Conservation (phyloP, 2,797 vertebrate genomes). For the Sebastes diploproa region DNA sequence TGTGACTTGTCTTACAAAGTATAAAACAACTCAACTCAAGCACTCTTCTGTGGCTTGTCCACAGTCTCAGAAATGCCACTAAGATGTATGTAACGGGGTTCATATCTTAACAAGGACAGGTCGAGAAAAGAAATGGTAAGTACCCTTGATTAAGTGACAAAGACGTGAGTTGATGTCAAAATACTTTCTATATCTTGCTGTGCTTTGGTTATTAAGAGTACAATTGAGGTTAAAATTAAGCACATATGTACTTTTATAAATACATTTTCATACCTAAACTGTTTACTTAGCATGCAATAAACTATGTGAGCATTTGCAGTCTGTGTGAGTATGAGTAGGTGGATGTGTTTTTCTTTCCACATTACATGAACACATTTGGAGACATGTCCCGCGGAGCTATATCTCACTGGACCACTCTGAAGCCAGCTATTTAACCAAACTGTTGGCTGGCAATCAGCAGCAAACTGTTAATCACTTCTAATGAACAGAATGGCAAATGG, state of each 20-base stretch:
- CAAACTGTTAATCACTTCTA: conserved; percentile 43
- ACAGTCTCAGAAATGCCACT: not conserved
- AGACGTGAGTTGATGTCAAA: not conserved
- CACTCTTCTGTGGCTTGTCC: not conserved
- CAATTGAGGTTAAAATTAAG: not conserved
- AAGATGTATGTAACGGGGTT: not conserved
- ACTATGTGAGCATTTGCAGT: conserved; percentile 9
- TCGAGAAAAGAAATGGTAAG: not conserved
- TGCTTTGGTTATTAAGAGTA: not conserved
- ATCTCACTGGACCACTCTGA: conserved; percentile 36
- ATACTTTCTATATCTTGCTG: not conserved
- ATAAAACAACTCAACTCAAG: not conserved
- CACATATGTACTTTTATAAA: not conserved
- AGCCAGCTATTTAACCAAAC: conserved; percentile 40
- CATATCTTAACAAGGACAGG: not conserved
- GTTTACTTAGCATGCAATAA: conserved; percentile 17
- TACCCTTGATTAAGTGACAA: not conserved
- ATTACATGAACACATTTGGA: conserved; percentile 47
- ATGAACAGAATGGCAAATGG: conserved; percentile 50
- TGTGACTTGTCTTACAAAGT: not conserved
- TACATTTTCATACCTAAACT: conserved; percentile 10
- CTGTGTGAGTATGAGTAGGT: conserved; percentile 9
- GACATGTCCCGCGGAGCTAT: conserved; percentile 30
- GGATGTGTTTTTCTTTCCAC: conserved; percentile 34
- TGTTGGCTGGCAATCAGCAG: conserved; percentile 52